Conservation (phyloP, 2,888 invertebrate genomes). For the Nymphalis urticae region DNA sequence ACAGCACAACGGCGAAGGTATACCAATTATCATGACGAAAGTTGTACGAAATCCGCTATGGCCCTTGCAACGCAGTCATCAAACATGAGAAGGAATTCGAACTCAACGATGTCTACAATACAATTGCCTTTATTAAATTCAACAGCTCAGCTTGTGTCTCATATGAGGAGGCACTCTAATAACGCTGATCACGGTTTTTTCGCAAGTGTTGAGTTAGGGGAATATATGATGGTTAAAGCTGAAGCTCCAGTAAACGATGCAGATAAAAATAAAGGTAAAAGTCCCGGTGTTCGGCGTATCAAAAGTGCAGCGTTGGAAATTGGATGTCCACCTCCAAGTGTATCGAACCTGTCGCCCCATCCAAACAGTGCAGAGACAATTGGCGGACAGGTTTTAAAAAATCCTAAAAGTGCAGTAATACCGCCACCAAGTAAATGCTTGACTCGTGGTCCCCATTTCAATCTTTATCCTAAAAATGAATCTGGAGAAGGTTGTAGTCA, state of each 20-base stretch:
- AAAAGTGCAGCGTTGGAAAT: slow-evolving; percentile 87
- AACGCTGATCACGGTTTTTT: slow-evolving; percentile 83
- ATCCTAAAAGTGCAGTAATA: slow-evolving; percentile 83
- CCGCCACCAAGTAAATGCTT: slow-evolving; percentile 87
- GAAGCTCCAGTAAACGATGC: slow-evolving; percentile 73
- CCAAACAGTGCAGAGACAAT: slow-evolving; percentile 91
- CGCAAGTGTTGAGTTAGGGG: slow-evolving; percentile 77
- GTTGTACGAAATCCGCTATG: slow-evolving; percentile 76
- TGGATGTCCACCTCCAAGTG: slow-evolving; percentile 85
- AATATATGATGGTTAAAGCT: slow-evolving; percentile 78
- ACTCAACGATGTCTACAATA: slow-evolving; percentile 83
- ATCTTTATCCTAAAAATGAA: slow-evolving; percentile 84
- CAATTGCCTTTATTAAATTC: slow-evolving; percentile 79
- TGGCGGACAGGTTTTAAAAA: slow-evolving; percentile 84
- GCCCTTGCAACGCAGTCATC: slow-evolving; percentile 74
- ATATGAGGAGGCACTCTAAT: slow-evolving; percentile 83
- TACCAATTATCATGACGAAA: slow-evolving; percentile 72
- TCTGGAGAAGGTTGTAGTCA: slow-evolving; percentile 88
- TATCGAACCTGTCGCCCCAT: slow-evolving; percentile 88
- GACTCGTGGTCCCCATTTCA: slow-evolving; percentile 86
- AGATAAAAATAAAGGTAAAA: slow-evolving; percentile 79
- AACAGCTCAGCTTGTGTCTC: slow-evolving; percentile 75
- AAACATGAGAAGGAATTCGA: slow-evolving; percentile 82
- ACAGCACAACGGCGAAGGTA: slow-evolving; percentile 69
- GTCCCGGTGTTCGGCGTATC: slow-evolving; percentile 84